Evolutionary conservation across 1,140 invertebrate species (phyloP), one percentile per base, ranked within the genome.

Genomic region (Bombus affinis): DNA sequence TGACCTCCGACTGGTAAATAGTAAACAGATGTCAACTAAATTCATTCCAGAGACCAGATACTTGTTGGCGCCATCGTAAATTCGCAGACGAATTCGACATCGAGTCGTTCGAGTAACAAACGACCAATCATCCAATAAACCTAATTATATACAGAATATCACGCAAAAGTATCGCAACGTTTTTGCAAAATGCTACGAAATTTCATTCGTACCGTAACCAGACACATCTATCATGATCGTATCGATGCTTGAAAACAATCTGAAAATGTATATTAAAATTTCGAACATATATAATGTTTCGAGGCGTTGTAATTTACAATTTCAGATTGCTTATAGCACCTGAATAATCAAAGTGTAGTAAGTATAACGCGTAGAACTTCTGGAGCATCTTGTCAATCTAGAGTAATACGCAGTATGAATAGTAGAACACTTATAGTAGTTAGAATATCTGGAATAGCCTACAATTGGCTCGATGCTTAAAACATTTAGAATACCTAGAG

Each of bases 21-120:
- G 78, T 77, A 85, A 88, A 85, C 88, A 86, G 87, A 88, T 86
- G 87, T 89, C 87, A 88, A 88, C 87, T 74, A 59, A 86, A 86
- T 82, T 82, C 79, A 75, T 47, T 75, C 28, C 42, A 32, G 62
- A 66, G 79, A 62, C 62, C 73, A 10, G 39, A 81, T 77, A 68
- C 74, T 73, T 18, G 65, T 81, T 81, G 88, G 78, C 86, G 82
- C 82, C 87, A 57, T 37, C 37, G 74, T 74, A 68, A 85, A 88
- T 84, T 75, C 76, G 53, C 76, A 62, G 75, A 84, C 42, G 47
- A 37, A 62, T 47, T 65, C 42, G 65, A 81, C 70, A 39, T 22
- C 2, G 37, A 12, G 0, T 70, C 9, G 18, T 0, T 53, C 0
- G 47, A 0, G 47, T 53, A 53, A 53, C 47, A 53, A 53, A 53